Conservation (phyloP, 2,113 vertebrate genomes). For the Ceyx cyanopectus region DNA sequence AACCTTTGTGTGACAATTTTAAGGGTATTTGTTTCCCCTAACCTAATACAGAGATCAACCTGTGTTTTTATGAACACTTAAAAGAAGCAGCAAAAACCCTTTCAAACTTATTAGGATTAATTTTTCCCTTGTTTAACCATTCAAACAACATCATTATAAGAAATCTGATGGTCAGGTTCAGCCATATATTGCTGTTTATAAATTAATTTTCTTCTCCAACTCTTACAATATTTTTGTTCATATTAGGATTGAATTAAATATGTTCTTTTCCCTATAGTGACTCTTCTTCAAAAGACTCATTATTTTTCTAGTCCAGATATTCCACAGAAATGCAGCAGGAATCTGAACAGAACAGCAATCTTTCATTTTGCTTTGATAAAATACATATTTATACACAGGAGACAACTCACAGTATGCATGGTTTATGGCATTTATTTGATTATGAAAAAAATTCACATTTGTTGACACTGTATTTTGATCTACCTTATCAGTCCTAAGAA, state of each 20-base stretch:
- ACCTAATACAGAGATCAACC: not conserved
- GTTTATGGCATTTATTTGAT: not conserved
- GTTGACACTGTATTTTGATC: not conserved
- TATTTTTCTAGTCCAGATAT: not conserved
- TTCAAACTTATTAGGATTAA: not conserved
- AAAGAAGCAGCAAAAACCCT: not conserved
- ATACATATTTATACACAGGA: not conserved
- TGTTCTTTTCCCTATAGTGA: not conserved
- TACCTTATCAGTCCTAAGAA: not conserved
- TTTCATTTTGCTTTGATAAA: slow-evolving; percentile 8
- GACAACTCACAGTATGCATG: not conserved
- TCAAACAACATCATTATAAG: not conserved
- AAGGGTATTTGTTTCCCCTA: not conserved
- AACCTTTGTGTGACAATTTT: not conserved
- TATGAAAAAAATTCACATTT: not conserved
- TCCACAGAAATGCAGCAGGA: not conserved
- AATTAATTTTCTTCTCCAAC: not conserved
- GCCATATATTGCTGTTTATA: not conserved
- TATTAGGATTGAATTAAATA: not conserved
- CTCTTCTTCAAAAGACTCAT: not conserved
- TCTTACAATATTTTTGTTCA: not conserved
- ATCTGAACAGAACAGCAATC: not conserved
- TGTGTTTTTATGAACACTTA: not conserved
- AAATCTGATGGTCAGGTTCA: not conserved
- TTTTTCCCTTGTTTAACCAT: not conserved